Evolutionary conservation across 2,113 vertebrate genomes (phyloP), one percentile per base, ranked within the genome.

Genomic region (Hiodon tergisus): DNA sequence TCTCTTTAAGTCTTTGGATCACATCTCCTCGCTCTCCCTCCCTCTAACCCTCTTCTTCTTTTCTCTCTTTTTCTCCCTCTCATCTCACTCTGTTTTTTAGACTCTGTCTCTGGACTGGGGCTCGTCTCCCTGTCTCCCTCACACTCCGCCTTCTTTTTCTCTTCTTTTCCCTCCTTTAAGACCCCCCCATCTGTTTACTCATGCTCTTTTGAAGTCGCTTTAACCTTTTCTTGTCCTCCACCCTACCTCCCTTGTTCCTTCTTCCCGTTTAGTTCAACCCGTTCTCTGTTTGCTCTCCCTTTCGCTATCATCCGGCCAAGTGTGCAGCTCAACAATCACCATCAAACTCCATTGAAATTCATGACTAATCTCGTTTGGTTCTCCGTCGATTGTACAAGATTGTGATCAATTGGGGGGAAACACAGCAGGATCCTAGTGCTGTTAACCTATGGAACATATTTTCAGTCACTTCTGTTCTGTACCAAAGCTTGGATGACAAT

Each of bases 91-190:
- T 65, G 54, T 9, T 65, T 67, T 52, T 72, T 79, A 76, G 84
- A 79, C 85, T 74, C 82, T 85, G 88, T 86, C 83, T 84, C 87
- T 87, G 87, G 85, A 88, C 81, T 82, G 88, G 85, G 83, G 82
- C 81, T 83, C 83, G 81, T 77, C 81, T 79, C 69, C 13, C 82
- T 82, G 81, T 81, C 78, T 79, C 77, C 73, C 74, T 79, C 46
- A 16, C 55, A 60, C 13, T 47, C 71, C 69, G 46, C 59, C 73
- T 67, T 59, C 51, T 17, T 59, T 78, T 52, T 53, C 13, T 2
- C n/a, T 66, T n/a, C 69, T 67, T 77, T 73, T 63, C 75, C 63
- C 57, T n/a, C 75, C 54, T 74, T 55, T 65, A 61, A 67, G 11
- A 57, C 69, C 31, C 13, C 63, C 72, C 73, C 55, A 73, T 83